Evolutionary conservation across 2,113 vertebrate genomes (phyloP).

Genomic region (Rhegmatorhina hoffmannsi): DNA sequence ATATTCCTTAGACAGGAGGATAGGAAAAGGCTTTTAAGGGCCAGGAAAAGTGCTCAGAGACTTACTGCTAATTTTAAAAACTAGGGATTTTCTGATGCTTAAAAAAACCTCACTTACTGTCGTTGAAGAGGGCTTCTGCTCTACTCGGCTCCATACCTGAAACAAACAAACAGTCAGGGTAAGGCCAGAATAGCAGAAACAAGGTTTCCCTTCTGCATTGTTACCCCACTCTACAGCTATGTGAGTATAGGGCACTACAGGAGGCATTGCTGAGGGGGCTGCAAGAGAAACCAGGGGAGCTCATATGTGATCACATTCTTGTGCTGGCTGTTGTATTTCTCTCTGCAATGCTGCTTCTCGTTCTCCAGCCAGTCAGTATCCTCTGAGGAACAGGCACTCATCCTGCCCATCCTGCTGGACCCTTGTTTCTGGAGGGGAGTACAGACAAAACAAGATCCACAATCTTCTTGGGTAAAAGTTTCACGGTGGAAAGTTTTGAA

Average conservation of each 20-base stretch:
- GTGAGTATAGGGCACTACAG: background rate
- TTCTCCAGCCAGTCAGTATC: background rate
- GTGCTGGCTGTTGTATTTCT: background rate
- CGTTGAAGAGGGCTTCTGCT: constrained; percentile 76
- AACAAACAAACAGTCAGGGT: constrained; percentile 28
- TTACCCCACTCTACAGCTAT: rapidly evolving
- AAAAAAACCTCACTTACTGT: constrained; percentile 68
- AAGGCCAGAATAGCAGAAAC: background rate
- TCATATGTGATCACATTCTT: rapidly evolving
- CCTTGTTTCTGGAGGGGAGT: background rate
- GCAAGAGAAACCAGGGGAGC: background rate
- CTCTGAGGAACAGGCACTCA: background rate
- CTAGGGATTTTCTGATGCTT: background rate
- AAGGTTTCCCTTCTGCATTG: background rate
- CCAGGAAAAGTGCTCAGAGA: background rate
- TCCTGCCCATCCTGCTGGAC: background rate
- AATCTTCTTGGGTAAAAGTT: background rate
- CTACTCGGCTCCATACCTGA: constrained; percentile 45
- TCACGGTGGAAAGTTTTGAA: background rate
- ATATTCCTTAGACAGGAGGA: background rate
- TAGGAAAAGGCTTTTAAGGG: background rate
- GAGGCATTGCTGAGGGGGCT: background rate
- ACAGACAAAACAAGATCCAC: background rate
- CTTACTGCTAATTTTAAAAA: background rate
- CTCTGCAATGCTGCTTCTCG: background rate